Evolutionary conservation across 2,113 vertebrate genomes (phyloP).

Genomic region (Morone chrysops): DNA sequence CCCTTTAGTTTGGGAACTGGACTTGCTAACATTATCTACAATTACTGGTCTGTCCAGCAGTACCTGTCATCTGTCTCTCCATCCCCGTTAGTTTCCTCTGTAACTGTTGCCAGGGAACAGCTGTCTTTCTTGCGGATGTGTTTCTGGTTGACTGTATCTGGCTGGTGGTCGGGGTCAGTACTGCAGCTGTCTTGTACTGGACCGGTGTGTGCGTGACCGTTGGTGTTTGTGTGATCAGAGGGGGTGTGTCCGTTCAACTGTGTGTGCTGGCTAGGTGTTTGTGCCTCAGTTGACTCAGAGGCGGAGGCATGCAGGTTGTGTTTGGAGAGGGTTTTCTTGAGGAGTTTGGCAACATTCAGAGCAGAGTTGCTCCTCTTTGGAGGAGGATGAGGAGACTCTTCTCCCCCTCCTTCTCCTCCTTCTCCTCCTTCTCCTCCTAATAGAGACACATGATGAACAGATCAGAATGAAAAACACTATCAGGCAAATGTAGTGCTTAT

Average conservation of each 20-base stretch:
- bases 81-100: conserved; percentile 84
- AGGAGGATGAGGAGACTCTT: conserved; percentile 67
- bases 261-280: neutral
- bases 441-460: neutral
- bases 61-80: conserved; percentile 56
- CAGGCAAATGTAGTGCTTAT: neutral
- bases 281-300: neutral
- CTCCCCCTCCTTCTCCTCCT: conserved; percentile 42
- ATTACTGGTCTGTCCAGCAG: neutral
- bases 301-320: conserved; percentile 83
- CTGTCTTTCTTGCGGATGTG: conserved; percentile 87
- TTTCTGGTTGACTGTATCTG: conserved; percentile 81
- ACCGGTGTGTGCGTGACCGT: conserved; percentile 10
- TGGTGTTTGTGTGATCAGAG: conserved; percentile 11
- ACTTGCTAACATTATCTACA: neutral
- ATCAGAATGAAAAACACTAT: neutral
- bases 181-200: conserved; percentile 65
- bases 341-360: conserved; percentile 87
- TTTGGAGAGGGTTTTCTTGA: conserved; percentile 91
- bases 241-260: conserved; percentile 31
- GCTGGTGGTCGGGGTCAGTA: conserved; percentile 70
- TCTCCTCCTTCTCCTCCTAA: conserved; percentile 44
- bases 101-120: conserved; percentile 87
- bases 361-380: conserved; percentile 80
- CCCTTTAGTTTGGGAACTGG: too few species aligned